Evolutionary conservation across 2,113 vertebrate genomes (phyloP), one percentile per base, ranked within the genome.

Genomic region (Patagioenas fasciata): DNA sequence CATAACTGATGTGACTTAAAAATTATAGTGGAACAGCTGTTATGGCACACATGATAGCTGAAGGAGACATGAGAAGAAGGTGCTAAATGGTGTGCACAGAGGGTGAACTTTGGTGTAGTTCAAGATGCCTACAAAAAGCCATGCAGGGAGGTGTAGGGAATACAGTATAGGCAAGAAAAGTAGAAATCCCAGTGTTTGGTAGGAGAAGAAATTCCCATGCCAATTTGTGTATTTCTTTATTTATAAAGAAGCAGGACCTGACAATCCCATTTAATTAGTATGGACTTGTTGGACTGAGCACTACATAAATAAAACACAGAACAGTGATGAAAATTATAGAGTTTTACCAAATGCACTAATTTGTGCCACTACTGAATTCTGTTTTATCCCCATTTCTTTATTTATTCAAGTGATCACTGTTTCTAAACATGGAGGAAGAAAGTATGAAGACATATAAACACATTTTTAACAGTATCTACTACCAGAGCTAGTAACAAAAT

Each of bases 401-500:
- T 28, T 97, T 88, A 78, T 85, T 89, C 57, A 81, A 89, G 38
- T 25, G 86, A 60, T 28, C 28, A 44, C 47, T 80, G 58, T 50
- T 97, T 94, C 67, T 91, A 95, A 78, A 87, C 51, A 70, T 21
- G 73, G 91, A 95, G 72, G 94, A 58, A 91, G 72, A 71, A 94
- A 87, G 58, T 23, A 78, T 48, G 36, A 80, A 77, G 62, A 61
- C 14, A 47, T 65, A 73, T 32, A 36, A 72, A 60, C 20, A 67
- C 38, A 65, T 54, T 88, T 66, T 80, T 29, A 81, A 56, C 29
- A 60, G 11, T 28, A 71, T 24, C 26, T 64, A 62, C 11, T 21
- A 73, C 15, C 42, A 78, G 60, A 70, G 17, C 28, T 48, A 32
- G 10, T 32, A 57, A 84, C 24, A 95, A 56, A 84, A 71, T 64